These are phyloP conservation scores for Drosophila oshimai DNA, from an alignment of 1,140 invertebrate genomes.

Conservation along the genomic window DNA sequence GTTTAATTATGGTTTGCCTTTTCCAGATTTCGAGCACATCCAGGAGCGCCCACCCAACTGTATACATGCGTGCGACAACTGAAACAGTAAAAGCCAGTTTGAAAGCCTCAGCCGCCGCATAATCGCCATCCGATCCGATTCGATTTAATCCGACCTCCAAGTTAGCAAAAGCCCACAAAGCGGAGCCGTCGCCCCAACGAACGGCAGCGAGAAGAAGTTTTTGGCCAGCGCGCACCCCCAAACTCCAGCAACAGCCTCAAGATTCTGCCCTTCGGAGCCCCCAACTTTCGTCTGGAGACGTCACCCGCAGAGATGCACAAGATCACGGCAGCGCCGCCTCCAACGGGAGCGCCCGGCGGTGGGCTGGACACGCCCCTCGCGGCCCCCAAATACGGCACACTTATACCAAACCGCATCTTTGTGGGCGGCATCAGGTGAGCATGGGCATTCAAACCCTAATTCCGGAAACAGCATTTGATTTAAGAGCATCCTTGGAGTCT, in stretches of 20 bases:
- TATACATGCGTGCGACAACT: constrained; percentile 35
- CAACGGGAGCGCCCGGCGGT: constrained; percentile 62
- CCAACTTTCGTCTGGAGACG: constrained; percentile 81
- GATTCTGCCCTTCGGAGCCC: constrained; percentile 80
- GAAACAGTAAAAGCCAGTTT: not conserved
- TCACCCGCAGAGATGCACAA: constrained; percentile 79
- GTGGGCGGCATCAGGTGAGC: constrained; percentile 82
- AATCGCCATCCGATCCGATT: constrained; percentile 2
- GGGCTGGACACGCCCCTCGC: constrained; percentile 83
- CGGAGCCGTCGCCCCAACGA: not conserved
- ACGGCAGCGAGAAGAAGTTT: not conserved
- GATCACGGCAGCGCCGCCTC: constrained; percentile 69
- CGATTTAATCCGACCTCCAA: not conserved
- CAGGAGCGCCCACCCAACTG: constrained; percentile 7
- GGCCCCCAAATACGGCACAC: constrained; percentile 89
- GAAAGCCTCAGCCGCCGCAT: constrained; percentile 15
- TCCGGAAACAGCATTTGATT: not conserved
- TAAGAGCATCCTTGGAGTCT: no score
- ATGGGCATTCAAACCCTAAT: not conserved
- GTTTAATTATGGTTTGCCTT: not conserved
- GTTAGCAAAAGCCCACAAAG: not conserved
- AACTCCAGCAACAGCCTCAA: constrained; percentile 67
- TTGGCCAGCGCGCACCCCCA: constrained; percentile 38
- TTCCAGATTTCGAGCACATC: constrained; percentile 27
- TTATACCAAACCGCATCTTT: constrained; percentile 97